These are phyloP conservation scores for Neoascia interrupta DNA, from an alignment of 2,888 invertebrate genomes.

Conservation along the genomic window DNA sequence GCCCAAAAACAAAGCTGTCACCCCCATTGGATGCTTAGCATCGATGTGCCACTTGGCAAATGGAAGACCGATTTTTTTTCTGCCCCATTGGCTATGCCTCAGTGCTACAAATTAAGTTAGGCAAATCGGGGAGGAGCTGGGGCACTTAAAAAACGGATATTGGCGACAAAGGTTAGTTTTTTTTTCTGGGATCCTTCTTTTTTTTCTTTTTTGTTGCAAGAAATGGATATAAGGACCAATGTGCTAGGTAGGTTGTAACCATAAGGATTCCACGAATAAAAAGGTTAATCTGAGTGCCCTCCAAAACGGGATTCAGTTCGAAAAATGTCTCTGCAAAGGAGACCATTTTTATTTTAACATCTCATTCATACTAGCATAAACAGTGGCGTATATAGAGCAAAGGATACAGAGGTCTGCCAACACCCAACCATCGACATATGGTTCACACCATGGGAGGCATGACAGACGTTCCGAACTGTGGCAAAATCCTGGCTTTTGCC, in stretches of 20 bases:
- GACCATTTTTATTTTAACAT: too few species aligned
- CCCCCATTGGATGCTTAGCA: conserved; percentile 42
- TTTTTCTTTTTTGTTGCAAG: too few species aligned
- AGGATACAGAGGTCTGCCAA: conserved; percentile 28
- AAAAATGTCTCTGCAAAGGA: too few species aligned
- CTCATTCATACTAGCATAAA: too few species aligned
- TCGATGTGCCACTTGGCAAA: conserved; percentile 64
- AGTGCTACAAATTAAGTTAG: conserved; percentile 71
- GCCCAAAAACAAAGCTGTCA: conserved; percentile 46
- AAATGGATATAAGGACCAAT: too few species aligned
- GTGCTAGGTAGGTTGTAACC: too few species aligned
- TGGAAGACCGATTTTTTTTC: conserved; percentile 46
- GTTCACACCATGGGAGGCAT: conserved; percentile 68
- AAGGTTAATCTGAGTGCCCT: conserved; percentile 39
- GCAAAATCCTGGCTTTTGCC: conserved; percentile 69
- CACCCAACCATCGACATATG: conserved; percentile 63
- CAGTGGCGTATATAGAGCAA: too few species aligned
- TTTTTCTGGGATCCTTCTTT: too few species aligned
- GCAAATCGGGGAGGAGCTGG: conserved; percentile 56
- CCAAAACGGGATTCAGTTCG: too few species aligned
- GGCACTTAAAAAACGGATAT: conserved; percentile 17
- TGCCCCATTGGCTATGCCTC: conserved; percentile 7
- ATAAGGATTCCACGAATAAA: conserved; percentile 43
- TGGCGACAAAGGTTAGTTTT: conserved; percentile 66
- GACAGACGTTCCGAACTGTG: conserved; percentile 65